Conservation (phyloP, 1,140 invertebrate species). For the Drosophila kanapiae region DNA sequence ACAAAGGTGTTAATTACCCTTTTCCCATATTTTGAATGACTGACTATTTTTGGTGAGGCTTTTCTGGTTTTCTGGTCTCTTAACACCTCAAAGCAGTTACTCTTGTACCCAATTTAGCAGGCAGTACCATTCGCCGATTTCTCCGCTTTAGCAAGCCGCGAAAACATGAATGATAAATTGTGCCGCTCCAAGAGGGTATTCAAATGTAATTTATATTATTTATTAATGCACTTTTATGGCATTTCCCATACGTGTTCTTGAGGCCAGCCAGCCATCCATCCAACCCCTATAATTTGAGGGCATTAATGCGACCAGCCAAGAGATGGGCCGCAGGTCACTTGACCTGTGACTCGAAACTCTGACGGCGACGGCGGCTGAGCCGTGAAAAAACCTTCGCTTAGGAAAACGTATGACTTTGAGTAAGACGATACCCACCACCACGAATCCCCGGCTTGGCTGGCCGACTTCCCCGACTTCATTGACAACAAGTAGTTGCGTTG, state of each 20-base stretch:
- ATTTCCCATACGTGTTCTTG: conserved; percentile 60
- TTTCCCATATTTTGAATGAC: conserved; percentile 18
- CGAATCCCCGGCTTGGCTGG: conserved; percentile 13
- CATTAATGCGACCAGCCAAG: conserved; percentile 46
- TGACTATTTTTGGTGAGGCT: conserved; percentile 16
- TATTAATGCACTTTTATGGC: conserved; percentile 58
- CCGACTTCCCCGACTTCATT: conserved; percentile 49
- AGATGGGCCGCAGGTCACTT: conserved; percentile 71
- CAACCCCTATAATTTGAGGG: conserved; percentile 70
- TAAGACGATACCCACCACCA: conserved; percentile 46
- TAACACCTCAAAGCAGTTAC: conserved; percentile 13
- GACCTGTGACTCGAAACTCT: conserved; percentile 53
- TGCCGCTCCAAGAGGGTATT: conserved; percentile 49
- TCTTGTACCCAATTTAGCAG: conserved; percentile 14
- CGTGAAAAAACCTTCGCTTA: conserved; percentile 57
- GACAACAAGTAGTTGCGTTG: conserved; percentile 61
- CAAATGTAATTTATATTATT: conserved; percentile 56
- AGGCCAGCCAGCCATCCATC: conserved; percentile 51
- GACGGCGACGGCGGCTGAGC: conserved; percentile 31
- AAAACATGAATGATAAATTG: conserved; percentile 43
- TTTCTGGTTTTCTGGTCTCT: conserved; percentile 12
- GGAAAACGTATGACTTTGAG: conserved; percentile 29
- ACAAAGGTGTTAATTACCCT: conserved; percentile 34
- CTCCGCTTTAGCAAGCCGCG: conserved; percentile 27
- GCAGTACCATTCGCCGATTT: conserved; percentile 44